A percentile compares a stretch with the other conserved stretches of the same genome.
Evolutionary conservation across 2,888 invertebrate genomes (phyloP).

Genomic region (Agrotis puta): DNA sequence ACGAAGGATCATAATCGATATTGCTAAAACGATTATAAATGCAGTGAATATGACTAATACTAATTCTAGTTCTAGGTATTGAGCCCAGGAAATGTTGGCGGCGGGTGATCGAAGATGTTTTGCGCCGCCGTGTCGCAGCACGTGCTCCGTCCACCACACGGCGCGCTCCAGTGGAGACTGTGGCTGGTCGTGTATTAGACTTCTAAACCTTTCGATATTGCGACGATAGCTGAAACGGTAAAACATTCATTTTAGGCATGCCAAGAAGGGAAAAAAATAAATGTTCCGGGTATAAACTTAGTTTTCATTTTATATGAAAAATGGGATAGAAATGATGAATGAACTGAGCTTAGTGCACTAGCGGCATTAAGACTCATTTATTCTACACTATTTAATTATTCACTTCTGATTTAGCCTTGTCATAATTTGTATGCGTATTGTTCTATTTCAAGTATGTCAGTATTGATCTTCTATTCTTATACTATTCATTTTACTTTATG

Average conservation of each 20-base stretch:
- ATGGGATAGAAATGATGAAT: too few species aligned
- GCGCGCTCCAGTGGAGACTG: conserved; percentile 70
- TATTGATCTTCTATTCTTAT: not conserved
- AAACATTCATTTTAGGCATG: not conserved
- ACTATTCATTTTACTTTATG: not conserved
- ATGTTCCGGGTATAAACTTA: too few species aligned
- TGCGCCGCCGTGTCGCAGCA: conserved; percentile 69
- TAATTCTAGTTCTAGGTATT: conserved; percentile 68
- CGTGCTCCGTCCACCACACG: conserved; percentile 74
- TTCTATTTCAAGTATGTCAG: not conserved
- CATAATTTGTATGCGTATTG: not conserved
- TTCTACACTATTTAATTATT: too few species aligned
- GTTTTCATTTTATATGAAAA: too few species aligned
- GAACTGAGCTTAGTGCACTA: too few species aligned
- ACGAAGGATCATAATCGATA: not conserved
- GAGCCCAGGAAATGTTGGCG: conserved; percentile 69
- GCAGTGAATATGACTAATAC: conserved; percentile 55
- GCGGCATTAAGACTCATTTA: not conserved
- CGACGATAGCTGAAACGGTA: conserved; percentile 15
- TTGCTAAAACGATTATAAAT: not conserved
- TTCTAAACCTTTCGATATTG: conserved; percentile 2
- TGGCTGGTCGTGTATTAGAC: conserved; percentile 15
- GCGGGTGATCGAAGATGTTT: conserved; percentile 75
- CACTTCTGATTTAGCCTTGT: too few species aligned
- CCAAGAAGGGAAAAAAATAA: not conserved